Evolutionary conservation across 2,113 vertebrate genomes (phyloP).

Genomic region (Oxyruncus cristatus): DNA sequence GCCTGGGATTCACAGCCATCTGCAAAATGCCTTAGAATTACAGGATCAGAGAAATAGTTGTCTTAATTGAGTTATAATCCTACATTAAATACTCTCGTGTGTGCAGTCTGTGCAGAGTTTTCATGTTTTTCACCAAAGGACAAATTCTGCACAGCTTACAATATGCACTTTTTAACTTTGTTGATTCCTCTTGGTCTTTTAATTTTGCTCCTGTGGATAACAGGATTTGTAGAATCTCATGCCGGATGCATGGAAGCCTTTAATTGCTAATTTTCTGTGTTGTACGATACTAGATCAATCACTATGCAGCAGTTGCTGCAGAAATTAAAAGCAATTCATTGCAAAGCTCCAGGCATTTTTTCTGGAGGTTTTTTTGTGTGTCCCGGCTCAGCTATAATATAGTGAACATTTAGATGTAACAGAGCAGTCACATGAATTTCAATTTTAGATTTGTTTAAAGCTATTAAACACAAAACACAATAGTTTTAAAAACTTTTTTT

Average conservation of each 20-base stretch:
- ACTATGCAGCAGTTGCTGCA: not conserved
- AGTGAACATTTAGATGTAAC: not conserved
- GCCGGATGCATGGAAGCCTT: not conserved
- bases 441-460: not conserved
- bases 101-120: not conserved
- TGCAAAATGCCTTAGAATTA: slow-evolving; percentile 33
- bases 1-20: not conserved
- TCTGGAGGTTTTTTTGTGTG: not conserved
- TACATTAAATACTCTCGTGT: not conserved
- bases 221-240: slow-evolving; percentile 4
- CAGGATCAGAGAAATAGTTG: slow-evolving; percentile 28
- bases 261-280: slow-evolving; percentile 8
- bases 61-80: slow-evolving; percentile 45
- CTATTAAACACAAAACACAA: not conserved
- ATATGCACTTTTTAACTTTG: not conserved
- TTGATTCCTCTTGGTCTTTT: not conserved
- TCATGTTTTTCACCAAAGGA: not conserved
- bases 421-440: not conserved
- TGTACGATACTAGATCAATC: not conserved
- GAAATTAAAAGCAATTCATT: not conserved
- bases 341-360: not conserved
- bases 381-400: not conserved
- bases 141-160: not conserved
- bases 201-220: slow-evolving; percentile 7
- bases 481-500: not conserved